phyloP scores from a whole-genome alignment of 2,888 invertebrate species.

The Pristionchus entomophagus region DNA sequence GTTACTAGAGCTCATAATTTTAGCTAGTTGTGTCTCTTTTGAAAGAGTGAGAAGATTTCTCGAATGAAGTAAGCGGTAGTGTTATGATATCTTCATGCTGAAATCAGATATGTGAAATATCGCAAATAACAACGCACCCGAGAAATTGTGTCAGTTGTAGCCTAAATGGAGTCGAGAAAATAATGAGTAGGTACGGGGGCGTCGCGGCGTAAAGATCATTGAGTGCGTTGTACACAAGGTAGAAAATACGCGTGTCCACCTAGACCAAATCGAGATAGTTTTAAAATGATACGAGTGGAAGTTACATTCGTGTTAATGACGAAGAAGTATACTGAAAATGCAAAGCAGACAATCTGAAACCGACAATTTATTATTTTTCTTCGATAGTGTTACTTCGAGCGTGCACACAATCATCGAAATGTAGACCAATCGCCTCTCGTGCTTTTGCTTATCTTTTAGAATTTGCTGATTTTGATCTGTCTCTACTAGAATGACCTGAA shows the following conservation, averaged over 20 bases:
- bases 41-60: too few species aligned
- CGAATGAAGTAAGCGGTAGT: too few species aligned
- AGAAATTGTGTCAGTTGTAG: slow-evolving; percentile 16
- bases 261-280: not conserved
- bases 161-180: slow-evolving; percentile 43
- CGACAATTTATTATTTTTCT: not conserved
- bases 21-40: too few species aligned
- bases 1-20: too few species aligned
- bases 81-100: not conserved
- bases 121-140: slow-evolving; percentile 11
- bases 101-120: not conserved
- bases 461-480: too few species aligned
- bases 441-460: slow-evolving; percentile 37
- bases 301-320: slow-evolving; percentile 34
- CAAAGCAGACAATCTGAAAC: slow-evolving; percentile 2
- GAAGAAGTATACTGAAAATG: slow-evolving; percentile 35
- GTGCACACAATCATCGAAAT: slow-evolving; percentile 42
- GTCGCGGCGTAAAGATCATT: slow-evolving; percentile 29
- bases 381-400: not conserved
- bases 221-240: not conserved
- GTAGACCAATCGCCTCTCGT: slow-evolving; percentile 27
- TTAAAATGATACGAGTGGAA: not conserved
- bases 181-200: slow-evolving; percentile 27
- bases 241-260: slow-evolving; percentile 41
- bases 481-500: too few species aligned